Evolutionary conservation across 2,797 vertebrate genomes (phyloP).

Genomic region (Hydrolagus colliei): DNA sequence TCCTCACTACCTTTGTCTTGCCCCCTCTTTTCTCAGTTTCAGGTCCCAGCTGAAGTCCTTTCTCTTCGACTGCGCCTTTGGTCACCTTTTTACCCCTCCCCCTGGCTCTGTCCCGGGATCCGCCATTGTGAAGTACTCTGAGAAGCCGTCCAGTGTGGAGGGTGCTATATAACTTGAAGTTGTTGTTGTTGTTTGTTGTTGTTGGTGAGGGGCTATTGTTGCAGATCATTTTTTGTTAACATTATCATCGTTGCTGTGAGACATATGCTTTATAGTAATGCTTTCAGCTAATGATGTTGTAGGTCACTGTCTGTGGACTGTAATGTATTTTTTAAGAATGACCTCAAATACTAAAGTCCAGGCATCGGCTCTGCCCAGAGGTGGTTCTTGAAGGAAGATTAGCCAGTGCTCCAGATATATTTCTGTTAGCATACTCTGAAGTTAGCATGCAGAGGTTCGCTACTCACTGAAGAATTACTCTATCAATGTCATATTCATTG

Average conservation of each 20-base stretch:
- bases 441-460: not conserved
- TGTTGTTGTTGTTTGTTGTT: too few relatives aligned
- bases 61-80: too few relatives aligned
- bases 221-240: not conserved
- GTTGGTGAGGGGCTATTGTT: not conserved
- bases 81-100: too few relatives aligned
- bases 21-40: too few relatives aligned
- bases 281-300: conserved; percentile 8
- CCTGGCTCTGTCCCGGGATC: too few relatives aligned
- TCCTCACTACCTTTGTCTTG: too few relatives aligned
- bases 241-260: not conserved
- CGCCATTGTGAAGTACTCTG: too few relatives aligned
- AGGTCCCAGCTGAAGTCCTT: too few relatives aligned
- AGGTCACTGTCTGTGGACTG: not conserved
- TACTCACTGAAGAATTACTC: not conserved
- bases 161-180: too few relatives aligned
- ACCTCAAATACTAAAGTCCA: not conserved
- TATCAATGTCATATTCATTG: not conserved
- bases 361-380: not conserved
- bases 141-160: too few relatives aligned
- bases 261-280: conserved; percentile 3
- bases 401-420: not conserved
- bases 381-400: too few relatives aligned
- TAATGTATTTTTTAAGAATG: not conserved
- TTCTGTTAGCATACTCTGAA: not conserved